phyloP scores from a whole-genome alignment of 2,797 vertebrate species.

The Loris lydekkerianus region DNA sequence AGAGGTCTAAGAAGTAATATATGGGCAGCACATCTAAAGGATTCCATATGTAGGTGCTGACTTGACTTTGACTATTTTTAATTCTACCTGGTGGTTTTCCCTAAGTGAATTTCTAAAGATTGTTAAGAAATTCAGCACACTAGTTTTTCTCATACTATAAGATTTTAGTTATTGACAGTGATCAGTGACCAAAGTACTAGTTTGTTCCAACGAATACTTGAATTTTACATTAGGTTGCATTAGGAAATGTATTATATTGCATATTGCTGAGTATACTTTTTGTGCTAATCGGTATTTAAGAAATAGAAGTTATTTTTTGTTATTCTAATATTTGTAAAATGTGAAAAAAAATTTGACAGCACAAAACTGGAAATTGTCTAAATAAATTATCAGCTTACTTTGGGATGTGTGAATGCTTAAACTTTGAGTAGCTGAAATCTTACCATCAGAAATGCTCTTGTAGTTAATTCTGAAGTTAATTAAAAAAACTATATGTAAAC shows the following conservation, averaged over 20 bases:
- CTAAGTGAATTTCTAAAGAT: constrained; percentile 1
- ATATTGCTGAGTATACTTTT: constrained; percentile 2
- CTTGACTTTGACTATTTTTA: background rate
- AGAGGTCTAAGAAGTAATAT: constrained; percentile 18
- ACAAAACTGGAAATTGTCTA: constrained; percentile 56
- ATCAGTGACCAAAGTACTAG: constrained; percentile 12
- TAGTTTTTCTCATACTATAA: background rate
- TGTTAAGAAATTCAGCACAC: background rate
- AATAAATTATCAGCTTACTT: constrained; percentile 44
- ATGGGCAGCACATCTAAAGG: background rate
- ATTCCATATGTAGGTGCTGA: background rate
- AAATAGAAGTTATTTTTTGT: constrained; percentile 53
- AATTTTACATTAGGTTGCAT: background rate
- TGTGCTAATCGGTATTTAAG: constrained; percentile 51
- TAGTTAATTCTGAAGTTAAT: constrained; percentile 62
- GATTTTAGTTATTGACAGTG: background rate
- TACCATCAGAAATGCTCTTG: background rate
- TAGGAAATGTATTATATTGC: constrained; percentile 34
- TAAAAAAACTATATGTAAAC: constrained; percentile 46
- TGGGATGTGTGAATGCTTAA: constrained; percentile 33
- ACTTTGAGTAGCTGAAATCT: constrained; percentile 56
- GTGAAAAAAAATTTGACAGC: constrained; percentile 25
- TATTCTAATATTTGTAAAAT: constrained; percentile 51
- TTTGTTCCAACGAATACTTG: background rate
- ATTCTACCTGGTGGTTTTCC: background rate